These are phyloP conservation scores for Ariolimax columbianus DNA, from an alignment of 2,888 invertebrate species.

Conservation along the genomic window DNA sequence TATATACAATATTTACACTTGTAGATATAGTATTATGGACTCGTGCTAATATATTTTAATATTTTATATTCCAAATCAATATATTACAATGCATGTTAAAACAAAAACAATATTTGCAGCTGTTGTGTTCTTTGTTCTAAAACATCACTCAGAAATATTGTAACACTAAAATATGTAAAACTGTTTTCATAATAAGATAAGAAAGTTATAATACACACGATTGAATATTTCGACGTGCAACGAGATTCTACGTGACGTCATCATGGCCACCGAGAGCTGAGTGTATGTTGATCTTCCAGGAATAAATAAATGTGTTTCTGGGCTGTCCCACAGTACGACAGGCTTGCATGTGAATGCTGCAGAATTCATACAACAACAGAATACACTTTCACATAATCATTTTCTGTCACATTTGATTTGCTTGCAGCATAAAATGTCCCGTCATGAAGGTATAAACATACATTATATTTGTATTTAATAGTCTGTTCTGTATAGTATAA, in stretches of 20 bases:
- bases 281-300: conserved; percentile 53
- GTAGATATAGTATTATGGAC: no score
- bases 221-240: conserved; percentile 16
- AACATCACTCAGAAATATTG: not conserved
- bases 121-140: not conserved
- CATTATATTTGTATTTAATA: not conserved
- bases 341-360: conserved; percentile 35
- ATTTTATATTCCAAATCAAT: conserved; percentile 23
- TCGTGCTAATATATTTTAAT: not conserved
- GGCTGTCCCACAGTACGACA: conserved; percentile 7
- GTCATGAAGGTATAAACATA: conserved; percentile 85
- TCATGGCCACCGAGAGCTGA: conserved; percentile 68
- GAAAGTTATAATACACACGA: not conserved
- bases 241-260: conserved; percentile 76
- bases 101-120: not conserved
- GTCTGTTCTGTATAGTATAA: no score
- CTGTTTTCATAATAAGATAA: not conserved
- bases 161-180: not conserved
- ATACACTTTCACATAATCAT: conserved; percentile 32
- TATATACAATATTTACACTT: no score
- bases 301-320: conserved; percentile 46
- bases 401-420: conserved; percentile 31
- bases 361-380: conserved; percentile 18
- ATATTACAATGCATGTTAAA: not conserved
- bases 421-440: conserved; percentile 85